Evolutionary conservation across 2,113 vertebrate genomes (phyloP), one percentile per base, ranked within the genome.

Genomic region (Sardina pilchardus): DNA sequence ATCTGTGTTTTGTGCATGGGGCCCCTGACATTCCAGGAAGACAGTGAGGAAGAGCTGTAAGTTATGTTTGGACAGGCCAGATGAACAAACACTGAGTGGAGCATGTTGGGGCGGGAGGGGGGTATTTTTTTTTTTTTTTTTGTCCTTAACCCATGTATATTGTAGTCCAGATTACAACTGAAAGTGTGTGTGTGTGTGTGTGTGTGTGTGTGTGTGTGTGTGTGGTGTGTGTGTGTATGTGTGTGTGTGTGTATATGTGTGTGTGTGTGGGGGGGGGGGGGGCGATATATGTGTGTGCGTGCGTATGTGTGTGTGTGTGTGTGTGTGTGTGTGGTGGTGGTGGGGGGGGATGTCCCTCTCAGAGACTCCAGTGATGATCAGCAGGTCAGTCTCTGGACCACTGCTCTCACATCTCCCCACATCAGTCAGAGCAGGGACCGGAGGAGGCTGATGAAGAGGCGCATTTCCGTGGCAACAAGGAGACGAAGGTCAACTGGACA

Each of bases 331-430:
- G 26, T 30, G n/a, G 4, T 71, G 63, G 63, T 71, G 21, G n/a
- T n/a, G n/a, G n/a, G n/a, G n/a, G n/a, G n/a, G n/a, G n/a, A n/a
- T 43, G 16, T 14, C 24, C 12, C 4, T 43, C 19, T 6, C 93
- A 98, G 97, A 71, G 97, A 97, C 88, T 97, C 96, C 86, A 96
- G 96, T 0, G 97, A 97, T 0, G 96, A 97, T 0, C 96, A 98
- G 39, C 90, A 84, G 0, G 83, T 90, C 6, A 71, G 0, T 34
- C 88, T 94, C 2, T 92, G 92, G 94, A 63, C 89, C 39, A 88
- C 83, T 0, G 91, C 94, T 0, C 81, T 86, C 44, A 30, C n/a
- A 0, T 86, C 93, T 36, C 48, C 4, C 48, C 86, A 85, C 0
- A 71, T 80, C 3, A 80, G 85, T 0, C 84, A 89, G 26, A 83